phyloP scores from a whole-genome alignment of 2,113 vertebrate species.

The Elephantulus edwardii region DNA sequence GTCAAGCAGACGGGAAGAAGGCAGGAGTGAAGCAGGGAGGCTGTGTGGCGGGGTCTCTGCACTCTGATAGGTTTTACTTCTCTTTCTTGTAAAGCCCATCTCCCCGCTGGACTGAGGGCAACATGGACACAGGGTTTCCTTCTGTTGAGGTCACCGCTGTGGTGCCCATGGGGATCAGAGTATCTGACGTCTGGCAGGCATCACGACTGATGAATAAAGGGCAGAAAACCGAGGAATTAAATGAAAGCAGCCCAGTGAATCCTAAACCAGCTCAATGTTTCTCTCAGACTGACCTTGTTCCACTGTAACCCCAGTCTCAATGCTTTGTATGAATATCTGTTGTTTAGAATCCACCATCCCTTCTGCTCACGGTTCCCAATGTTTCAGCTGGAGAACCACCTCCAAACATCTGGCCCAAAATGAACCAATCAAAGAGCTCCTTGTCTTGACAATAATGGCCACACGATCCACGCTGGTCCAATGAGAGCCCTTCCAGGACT shows the following conservation, averaged over 20 bases:
- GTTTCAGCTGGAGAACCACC: not conserved
- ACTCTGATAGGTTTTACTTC: fast-evolving
- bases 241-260: fast-evolving
- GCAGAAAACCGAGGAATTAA: not conserved
- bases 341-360: not conserved
- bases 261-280: not conserved
- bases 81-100: not conserved
- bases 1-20: not conserved
- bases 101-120: not conserved
- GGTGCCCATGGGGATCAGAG: not conserved
- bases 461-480: not conserved
- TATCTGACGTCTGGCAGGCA: not conserved
- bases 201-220: not conserved
- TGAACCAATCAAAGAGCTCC: not conserved
- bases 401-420: not conserved
- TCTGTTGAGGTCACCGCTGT: not conserved
- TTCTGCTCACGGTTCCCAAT: not conserved
- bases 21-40: fast-evolving
- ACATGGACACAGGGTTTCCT: not conserved
- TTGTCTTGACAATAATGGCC: not conserved
- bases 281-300: not conserved
- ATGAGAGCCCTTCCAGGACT: not conserved
- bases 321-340: not conserved
- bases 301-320: fast-evolving
- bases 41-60: not conserved